Evolutionary conservation across 2,113 vertebrate genomes (phyloP).

Genomic region (Propithecus coquereli): DNA sequence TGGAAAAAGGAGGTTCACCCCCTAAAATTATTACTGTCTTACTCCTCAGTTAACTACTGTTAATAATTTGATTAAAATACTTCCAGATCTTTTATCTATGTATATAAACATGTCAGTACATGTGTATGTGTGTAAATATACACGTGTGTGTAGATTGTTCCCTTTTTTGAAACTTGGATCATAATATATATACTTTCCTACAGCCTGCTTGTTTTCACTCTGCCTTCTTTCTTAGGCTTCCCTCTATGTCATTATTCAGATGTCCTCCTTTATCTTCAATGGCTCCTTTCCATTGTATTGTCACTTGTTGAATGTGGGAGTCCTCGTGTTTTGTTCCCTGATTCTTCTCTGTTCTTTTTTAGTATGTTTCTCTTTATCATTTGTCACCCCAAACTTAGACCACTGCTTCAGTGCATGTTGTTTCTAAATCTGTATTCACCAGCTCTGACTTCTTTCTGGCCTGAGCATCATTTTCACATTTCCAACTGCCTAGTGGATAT

Average conservation of each 20-base stretch:
- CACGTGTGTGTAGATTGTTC: not conserved
- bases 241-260: not conserved
- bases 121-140: not conserved
- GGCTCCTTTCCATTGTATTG: not conserved
- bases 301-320: not conserved
- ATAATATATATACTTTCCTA: not conserved
- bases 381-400: not conserved
- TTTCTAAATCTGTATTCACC: not conserved
- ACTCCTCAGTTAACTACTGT: not conserved
- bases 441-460: not conserved
- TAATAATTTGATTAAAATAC: not conserved
- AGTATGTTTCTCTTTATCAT: not conserved
- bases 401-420: not conserved
- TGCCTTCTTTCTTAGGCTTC: not conserved
- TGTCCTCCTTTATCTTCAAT: not conserved
- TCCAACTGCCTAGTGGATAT: not conserved
- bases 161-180: not conserved
- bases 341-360: not conserved
- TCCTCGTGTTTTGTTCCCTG: not conserved
- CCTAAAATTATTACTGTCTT: not conserved
- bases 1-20: not conserved
- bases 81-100: not conserved
- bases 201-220: not conserved
- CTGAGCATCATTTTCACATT: not conserved
- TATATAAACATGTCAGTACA: not conserved